Evolutionary conservation across 2,113 vertebrate species (phyloP).

Genomic region (Carollia perspicillata): DNA sequence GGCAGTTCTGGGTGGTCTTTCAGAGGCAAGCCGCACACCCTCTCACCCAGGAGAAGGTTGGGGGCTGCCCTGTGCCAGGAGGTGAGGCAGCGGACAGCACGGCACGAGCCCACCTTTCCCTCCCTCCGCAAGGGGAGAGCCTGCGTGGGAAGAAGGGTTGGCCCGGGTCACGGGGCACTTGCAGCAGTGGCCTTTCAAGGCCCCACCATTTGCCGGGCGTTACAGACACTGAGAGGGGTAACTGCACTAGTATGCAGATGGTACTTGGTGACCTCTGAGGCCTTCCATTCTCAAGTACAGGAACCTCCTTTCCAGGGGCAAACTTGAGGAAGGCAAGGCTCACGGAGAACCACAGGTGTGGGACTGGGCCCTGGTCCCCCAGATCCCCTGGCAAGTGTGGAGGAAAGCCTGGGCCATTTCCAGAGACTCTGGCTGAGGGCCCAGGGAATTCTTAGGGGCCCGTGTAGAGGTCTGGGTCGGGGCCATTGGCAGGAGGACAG

Average conservation of each 20-base stretch:
- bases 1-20: neutral
- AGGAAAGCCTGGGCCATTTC: neutral
- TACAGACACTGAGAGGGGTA: neutral
- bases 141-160: fast-evolving
- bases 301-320: neutral
- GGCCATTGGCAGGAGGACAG: fast-evolving
- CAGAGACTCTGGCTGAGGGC: neutral
- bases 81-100: fast-evolving
- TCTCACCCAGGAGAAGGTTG: neutral
- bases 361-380: neutral
- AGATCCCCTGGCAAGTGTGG: neutral
- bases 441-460: neutral
- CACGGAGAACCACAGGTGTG: neutral
- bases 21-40: neutral
- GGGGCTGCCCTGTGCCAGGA: neutral
- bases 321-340: neutral
- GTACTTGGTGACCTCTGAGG: neutral
- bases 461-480: neutral
- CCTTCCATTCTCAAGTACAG: neutral
- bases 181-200: neutral
- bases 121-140: too few relatives aligned
- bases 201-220: neutral
- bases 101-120: neutral
- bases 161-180: fast-evolving
- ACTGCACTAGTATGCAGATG: neutral